These are phyloP conservation scores for Nasua narica DNA, from an alignment of 2,797 vertebrate genomes.

Conservation along the genomic window DNA sequence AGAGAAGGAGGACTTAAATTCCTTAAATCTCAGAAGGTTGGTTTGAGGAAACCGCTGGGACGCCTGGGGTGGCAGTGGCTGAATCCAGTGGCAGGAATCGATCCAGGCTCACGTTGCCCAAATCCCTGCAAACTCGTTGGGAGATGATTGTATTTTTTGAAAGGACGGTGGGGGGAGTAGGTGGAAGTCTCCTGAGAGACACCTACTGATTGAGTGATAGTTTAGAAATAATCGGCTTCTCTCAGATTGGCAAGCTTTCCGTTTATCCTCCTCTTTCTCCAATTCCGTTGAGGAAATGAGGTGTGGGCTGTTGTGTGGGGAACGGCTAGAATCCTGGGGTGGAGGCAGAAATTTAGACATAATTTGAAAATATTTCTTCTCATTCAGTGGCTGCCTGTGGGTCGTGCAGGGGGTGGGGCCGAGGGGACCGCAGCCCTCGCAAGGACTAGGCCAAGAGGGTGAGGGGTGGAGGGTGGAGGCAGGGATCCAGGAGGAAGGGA, in stretches of 20 bases:
- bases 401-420: background rate
- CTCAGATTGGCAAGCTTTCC: background rate
- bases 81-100: background rate
- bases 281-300: background rate
- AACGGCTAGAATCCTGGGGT: background rate
- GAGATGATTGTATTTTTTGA: constrained; percentile 5
- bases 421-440: background rate
- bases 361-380: background rate
- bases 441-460: background rate
- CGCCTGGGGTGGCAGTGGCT: background rate
- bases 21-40: constrained; percentile 27
- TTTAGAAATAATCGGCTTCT: constrained; percentile 13
- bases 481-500: background rate
- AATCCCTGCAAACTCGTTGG: background rate
- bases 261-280: background rate
- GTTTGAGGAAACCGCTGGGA: background rate
- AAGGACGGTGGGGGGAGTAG: background rate
- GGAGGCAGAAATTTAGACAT: background rate
- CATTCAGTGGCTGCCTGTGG: background rate
- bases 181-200: background rate
- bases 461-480: background rate
- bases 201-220: background rate
- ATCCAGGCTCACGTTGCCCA: background rate
- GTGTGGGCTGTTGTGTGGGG: background rate
- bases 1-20: constrained; percentile 49